Conservation (phyloP, 2,888 invertebrate genomes). For the Incurvaria masculella region DNA sequence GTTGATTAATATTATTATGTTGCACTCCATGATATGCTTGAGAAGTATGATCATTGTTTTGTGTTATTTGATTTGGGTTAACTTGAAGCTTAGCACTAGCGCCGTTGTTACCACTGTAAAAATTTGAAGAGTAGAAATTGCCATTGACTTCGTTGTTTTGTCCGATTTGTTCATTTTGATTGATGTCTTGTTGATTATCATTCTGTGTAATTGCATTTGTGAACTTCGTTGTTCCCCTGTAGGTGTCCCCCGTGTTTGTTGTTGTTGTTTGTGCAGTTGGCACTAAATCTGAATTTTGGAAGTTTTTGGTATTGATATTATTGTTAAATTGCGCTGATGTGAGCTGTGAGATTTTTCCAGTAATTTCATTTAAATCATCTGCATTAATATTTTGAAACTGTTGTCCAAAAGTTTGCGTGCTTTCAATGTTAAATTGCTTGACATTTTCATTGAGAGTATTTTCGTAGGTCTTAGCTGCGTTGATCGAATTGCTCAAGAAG, state of each 20-base stretch:
- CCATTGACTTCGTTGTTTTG: slow-evolving; percentile 4
- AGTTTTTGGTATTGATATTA: slow-evolving; percentile 19
- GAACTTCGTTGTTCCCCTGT: slow-evolving; percentile 17
- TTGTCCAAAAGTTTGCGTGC: slow-evolving; percentile 22
- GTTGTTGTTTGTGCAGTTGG: slow-evolving; percentile 17
- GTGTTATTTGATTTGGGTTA: slow-evolving; percentile 24
- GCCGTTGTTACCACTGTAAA: slow-evolving; percentile 20
- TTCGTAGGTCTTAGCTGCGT: slow-evolving; percentile 41
- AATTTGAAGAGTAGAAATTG: slow-evolving; percentile 21
- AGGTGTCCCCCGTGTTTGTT: slow-evolving; percentile 19
- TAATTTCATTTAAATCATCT: slow-evolving; percentile 32
- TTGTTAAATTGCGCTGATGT: slow-evolving; percentile 37
- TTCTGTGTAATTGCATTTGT: slow-evolving; percentile 17
- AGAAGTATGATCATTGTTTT: slow-evolving; percentile 44
- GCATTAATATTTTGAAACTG: slow-evolving; percentile 27
- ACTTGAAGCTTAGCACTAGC: slow-evolving; percentile 13
- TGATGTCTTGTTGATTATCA: slow-evolving; percentile 19
- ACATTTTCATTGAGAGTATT: slow-evolving; percentile 35
- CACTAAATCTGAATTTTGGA: slow-evolving; percentile 19
- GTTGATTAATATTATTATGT: slow-evolving; percentile 12
- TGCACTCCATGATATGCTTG: slow-evolving; percentile 32
- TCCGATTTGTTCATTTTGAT: slow-evolving; percentile 23
- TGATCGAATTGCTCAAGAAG: slow-evolving; percentile 43
- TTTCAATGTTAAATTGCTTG: slow-evolving; percentile 19
- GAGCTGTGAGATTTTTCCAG: slow-evolving; percentile 35